Evolutionary conservation across 92 coral and sea anemone genomes (phyloP), one percentile per base, ranked within the genome.

Genomic region (Blastomussa wellsi): DNA sequence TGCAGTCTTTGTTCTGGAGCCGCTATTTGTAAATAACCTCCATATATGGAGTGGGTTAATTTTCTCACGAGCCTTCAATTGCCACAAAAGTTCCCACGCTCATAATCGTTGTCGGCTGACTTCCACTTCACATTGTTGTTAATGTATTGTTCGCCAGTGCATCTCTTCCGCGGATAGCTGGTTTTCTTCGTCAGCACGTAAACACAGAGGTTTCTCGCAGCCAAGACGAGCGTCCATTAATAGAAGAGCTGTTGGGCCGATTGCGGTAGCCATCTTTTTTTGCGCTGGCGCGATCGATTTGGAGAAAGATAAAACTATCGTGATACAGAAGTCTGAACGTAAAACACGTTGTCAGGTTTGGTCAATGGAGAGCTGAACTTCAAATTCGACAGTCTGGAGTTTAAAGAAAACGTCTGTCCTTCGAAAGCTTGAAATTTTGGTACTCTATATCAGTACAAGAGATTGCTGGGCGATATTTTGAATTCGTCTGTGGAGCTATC

Each of bases 81-180:
- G 97, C 95, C 92, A 84, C 90, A 89, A 91, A 91, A 73, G 78
- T 96, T 96, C 99, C 99, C 99, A 96, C 99, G 99, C 92, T 95
- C 93, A 90, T 92, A 80, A 80, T 70, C 81, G 81, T 80, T 84
- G 86, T 72, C 92, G 84, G 71, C 79, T 80, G 75, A 89, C 84
- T 88, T 79, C 82, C 82, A 72, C 86, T 82, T 85, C 85, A 92
- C 91, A 87, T 88, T 92, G 92, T 91, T 82, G 88, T 84, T 79
- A 44, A 53, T 42, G 89, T 83, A 94, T 92, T 92, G 98, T 92
- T 80, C 92, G 70, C 74, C 28, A 60, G 37, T 74, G 87, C 87
- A 31, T 11, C 75, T 83, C 80, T 49, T 74, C 81, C 87, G 89
- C 84, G 41, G 35, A 86, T 79, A 59, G 89, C 93, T 86, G 93